These are phyloP conservation scores for Tachyglossus aculeatus DNA, from an alignment of 2,797 vertebrate species.

Conservation along the genomic window DNA sequence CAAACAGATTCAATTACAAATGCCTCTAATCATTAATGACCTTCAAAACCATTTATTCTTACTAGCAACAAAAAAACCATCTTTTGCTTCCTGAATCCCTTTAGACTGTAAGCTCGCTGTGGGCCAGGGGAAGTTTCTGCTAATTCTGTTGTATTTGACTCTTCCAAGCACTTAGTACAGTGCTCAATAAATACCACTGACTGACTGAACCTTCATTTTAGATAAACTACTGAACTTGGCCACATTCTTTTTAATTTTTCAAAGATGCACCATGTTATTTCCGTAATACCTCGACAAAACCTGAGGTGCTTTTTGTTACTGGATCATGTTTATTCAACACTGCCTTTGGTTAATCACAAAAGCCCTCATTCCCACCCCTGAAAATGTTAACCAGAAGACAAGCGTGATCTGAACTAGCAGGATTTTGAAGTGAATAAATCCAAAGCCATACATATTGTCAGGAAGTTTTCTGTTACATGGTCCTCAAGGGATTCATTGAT, in stretches of 20 bases:
- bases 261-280: conserved; percentile 1
- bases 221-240: too few relatives aligned
- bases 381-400: too few relatives aligned
- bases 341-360: neutral
- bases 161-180: too few relatives aligned
- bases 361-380: neutral
- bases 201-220: too few relatives aligned
- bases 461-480: neutral
- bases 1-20: neutral
- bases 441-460: too few relatives aligned
- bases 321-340: neutral
- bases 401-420: too few relatives aligned
- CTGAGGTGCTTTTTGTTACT: neutral
- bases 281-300: neutral
- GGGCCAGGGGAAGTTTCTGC: too few relatives aligned
- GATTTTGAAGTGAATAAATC: too few relatives aligned
- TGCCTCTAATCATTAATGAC: neutral
- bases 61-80: neutral
- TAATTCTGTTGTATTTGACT: too few relatives aligned
- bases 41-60: conserved; percentile 13
- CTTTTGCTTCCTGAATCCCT: neutral
- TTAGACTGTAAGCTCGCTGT: too few relatives aligned
- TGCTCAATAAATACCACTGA: too few relatives aligned
- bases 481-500: conserved; percentile 18
- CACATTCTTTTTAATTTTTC: too few relatives aligned